These are phyloP conservation scores for Diaphora mendica DNA, from an alignment of 2,888 invertebrate genomes.

Conservation along the genomic window DNA sequence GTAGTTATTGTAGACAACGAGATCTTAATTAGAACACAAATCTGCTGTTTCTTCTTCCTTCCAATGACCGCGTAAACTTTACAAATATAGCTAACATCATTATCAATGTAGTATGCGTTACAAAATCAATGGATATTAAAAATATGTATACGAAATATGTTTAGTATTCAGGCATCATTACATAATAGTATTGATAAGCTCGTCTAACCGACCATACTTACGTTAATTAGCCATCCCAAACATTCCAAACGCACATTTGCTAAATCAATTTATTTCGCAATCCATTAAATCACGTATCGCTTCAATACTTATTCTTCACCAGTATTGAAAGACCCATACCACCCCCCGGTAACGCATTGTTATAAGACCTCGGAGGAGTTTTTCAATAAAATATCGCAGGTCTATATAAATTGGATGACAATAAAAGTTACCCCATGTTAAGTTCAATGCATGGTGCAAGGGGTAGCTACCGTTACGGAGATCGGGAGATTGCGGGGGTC, in stretches of 20 bases:
- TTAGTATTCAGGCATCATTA: background rate
- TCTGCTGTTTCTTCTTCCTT: background rate
- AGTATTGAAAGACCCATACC: conserved; percentile 52
- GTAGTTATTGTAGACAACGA: no score
- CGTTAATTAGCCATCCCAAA: conserved; percentile 58
- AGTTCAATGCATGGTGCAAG: conserved; percentile 80
- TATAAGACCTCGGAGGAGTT: conserved; percentile 34
- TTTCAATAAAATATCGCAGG: conserved; percentile 64
- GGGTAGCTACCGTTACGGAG: conserved; percentile 76
- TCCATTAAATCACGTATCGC: conserved; percentile 81
- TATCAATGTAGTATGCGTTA: no score
- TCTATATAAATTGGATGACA: conserved; percentile 65
- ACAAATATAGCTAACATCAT: no score
- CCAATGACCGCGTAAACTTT: no score
- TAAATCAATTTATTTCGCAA: conserved; percentile 83
- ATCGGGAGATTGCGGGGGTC: conserved; percentile 63
- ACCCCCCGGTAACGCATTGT: conserved; percentile 50
- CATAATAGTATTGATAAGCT: conserved; percentile 16
- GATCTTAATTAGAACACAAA: background rate
- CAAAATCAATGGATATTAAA: no score
- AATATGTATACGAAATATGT: background rate
- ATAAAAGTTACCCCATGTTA: conserved; percentile 82
- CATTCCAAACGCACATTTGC: conserved; percentile 63
- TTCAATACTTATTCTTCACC: conserved; percentile 71
- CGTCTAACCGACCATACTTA: conserved; percentile 19